A percentile compares a stretch with the other conserved stretches of the same genome.
phyloP scores from a whole-genome alignment of 2,888 invertebrate species.

The Barypeithes pellucidus region DNA sequence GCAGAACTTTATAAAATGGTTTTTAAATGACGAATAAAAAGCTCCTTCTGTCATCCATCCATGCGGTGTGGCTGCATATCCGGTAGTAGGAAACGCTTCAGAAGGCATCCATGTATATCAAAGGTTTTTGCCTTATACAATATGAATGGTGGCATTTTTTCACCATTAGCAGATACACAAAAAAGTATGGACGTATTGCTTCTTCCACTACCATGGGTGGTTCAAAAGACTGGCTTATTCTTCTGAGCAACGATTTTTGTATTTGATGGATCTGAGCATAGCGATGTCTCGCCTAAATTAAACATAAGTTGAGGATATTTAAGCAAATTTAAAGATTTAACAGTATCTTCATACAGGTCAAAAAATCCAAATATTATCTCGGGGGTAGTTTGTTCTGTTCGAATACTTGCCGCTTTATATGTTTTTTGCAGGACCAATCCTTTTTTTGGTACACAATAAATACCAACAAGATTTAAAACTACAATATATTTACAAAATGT shows the following conservation, averaged over 20 bases:
- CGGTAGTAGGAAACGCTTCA: no score
- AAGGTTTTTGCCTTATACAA: neutral
- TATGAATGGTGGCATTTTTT: neutral
- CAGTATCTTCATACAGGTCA: neutral
- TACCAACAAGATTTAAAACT: neutral
- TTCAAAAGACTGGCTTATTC: no score
- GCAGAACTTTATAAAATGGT: neutral
- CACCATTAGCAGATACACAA: no score
- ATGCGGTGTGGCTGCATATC: neutral
- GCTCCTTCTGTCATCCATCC: neutral
- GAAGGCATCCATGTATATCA: no score
- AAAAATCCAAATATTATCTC: neutral
- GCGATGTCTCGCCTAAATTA: neutral
- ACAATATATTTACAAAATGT: no score
- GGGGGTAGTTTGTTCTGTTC: neutral
- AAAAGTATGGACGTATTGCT: no score
- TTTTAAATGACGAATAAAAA: constrained; percentile 1
- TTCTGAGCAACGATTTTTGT: neutral
- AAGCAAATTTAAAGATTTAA: neutral
- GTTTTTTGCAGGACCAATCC: neutral
- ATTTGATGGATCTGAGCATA: neutral
- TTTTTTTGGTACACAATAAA: neutral
- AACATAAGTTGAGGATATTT: neutral
- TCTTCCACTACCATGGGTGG: no score
- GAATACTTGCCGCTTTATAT: neutral